Conservation (phyloP, 1,140 invertebrate genomes). For the Onthophagus taurus region DNA sequence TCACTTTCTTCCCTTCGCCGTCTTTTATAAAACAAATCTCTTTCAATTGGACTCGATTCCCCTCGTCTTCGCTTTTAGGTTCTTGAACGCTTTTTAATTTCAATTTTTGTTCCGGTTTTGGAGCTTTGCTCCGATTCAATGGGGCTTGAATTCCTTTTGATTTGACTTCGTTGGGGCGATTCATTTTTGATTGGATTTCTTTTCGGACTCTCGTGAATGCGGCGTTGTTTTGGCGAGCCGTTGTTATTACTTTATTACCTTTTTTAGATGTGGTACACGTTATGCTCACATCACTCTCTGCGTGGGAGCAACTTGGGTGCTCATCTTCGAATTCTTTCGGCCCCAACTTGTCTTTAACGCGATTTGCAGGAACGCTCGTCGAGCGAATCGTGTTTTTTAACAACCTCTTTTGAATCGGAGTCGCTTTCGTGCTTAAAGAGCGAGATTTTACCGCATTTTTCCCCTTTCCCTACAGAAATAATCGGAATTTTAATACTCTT, state of each 20-base stretch:
- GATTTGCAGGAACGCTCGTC: constrained; percentile 23
- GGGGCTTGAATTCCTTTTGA: too few relatives aligned
- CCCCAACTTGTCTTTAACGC: constrained; percentile 28
- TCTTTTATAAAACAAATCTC: constrained; percentile 34
- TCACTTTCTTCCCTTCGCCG: constrained; percentile 26
- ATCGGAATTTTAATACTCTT: too few relatives aligned
- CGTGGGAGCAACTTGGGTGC: constrained; percentile 29
- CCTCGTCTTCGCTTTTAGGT: constrained; percentile 9
- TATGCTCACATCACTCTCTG: constrained; percentile 4
- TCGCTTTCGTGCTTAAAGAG: too few relatives aligned
- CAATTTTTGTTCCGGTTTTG: too few relatives aligned
- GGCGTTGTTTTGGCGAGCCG: constrained; percentile 22
- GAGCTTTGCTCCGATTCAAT: constrained; percentile 22
- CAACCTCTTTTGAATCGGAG: too few relatives aligned
- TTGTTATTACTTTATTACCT: constrained; percentile 14
- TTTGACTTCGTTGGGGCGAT: too few relatives aligned
- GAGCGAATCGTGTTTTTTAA: constrained; percentile 12
- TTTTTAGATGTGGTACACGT: constrained; percentile 11
- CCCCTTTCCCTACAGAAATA: too few relatives aligned
- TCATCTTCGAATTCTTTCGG: constrained; percentile 9
- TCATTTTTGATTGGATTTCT: too few relatives aligned
- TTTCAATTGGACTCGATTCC: constrained; percentile 19
- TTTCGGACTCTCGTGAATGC: too few relatives aligned
- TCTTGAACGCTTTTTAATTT: constrained; percentile 8
- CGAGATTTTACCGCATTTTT: too few relatives aligned